phyloP scores from a whole-genome alignment of 2,888 invertebrate genomes.

The Cepaea hortensis region DNA sequence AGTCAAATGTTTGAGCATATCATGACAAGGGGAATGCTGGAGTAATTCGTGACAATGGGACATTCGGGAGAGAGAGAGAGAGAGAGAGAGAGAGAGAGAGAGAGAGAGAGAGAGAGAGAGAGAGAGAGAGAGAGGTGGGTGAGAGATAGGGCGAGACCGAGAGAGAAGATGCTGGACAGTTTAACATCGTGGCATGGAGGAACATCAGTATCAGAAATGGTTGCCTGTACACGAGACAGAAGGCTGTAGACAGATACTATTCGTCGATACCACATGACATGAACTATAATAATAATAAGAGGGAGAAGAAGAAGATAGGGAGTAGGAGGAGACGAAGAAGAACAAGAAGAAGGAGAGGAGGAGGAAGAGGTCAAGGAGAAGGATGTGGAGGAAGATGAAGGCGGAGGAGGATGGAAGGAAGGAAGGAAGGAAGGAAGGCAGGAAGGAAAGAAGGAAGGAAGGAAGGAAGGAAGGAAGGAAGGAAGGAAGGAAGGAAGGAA shows the following conservation, averaged over 20 bases:
- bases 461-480: not conserved
- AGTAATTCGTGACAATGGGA: no score
- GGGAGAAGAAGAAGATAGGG: not conserved
- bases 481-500: not conserved
- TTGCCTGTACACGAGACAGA: not conserved
- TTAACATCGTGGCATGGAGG: no score
- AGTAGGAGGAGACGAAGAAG: not conserved
- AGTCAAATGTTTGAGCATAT: no score
- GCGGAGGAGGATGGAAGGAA: not conserved
- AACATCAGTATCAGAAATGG: not conserved
- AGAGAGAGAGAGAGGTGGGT: not conserved
- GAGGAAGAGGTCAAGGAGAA: not conserved
- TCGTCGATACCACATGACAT: not conserved
- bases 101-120: not conserved
- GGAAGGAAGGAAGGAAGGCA: slow-evolving; percentile 12
- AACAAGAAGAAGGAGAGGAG: not conserved
- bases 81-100: not conserved
- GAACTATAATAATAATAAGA: not conserved
- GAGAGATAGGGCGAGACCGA: not conserved
- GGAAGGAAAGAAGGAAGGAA: not conserved
- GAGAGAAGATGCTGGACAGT: no score
- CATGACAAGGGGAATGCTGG: not conserved
- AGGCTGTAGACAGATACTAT: not conserved
- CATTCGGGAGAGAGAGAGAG: no score
- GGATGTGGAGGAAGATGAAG: not conserved